Base-by-base conservation (phyloP, 1,140 invertebrate species). In the Brachionus calyciflorus region DNA sequence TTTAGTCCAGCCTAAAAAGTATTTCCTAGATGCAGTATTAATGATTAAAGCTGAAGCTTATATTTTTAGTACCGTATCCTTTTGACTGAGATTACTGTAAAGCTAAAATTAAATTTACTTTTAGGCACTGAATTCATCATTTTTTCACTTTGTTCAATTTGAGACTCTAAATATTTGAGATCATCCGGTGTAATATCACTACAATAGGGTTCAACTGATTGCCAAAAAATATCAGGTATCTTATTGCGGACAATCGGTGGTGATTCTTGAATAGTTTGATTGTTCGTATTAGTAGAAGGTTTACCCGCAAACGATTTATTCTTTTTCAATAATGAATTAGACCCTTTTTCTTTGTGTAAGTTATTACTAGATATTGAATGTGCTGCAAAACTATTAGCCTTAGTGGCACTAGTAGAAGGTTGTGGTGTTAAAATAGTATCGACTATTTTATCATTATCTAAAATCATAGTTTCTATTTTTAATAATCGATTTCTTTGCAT, bases 151-250 rank as follows among this genome's bases (percentile, higher is more conserved):
- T 37, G 37, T 41, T 77, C 55, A 40, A 78, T 78, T 57, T 77
- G 41, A 40, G 14, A 28, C 24, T 78, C 76, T 28, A 78, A 12
- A 65, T 37, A 78, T 79, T 84, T 83, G 3, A 84, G 49, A 83
- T 96, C 92, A 81, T 96, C 93, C 57, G 89, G 87, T 70, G 90
- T 92, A 55, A 96, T 90, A 65, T 93, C 91, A 49, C 90, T 89
- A 85, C 93, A 95, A 82, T 94, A 97, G 0, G 92, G 91, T 83
- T 97, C 93, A 0, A 96, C 90, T 30, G 92, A 93, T 41, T 91
- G 89, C 94, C 94, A 98, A 87, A 97, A 97, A 84, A 93, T 91
- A 81, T 94, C 93, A 1, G 93, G 92, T 68, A 91, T 92, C 85
- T 96, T 94, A 84, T 95, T 94, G 83, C 93, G 92, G 9, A 91